Evolutionary conservation across 2,113 vertebrate genomes (phyloP).

Genomic region (Peromyscus polionotus): DNA sequence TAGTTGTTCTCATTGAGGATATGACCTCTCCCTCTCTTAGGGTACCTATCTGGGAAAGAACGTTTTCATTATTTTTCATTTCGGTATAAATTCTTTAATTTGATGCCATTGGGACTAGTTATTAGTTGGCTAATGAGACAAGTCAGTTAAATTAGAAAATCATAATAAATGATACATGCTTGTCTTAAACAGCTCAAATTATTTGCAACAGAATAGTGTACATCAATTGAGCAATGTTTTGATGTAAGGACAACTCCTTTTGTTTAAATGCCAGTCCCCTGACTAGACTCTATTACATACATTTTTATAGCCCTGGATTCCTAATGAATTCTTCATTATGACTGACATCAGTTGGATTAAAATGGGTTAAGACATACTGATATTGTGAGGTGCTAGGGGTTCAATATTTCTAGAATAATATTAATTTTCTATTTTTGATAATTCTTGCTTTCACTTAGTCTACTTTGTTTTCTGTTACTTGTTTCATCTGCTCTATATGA

Average conservation of each 20-base stretch:
- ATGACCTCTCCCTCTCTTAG: neutral
- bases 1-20: neutral
- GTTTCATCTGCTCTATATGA: neutral
- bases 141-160: neutral
- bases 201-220: neutral
- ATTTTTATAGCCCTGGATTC: neutral
- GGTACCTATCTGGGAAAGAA: neutral
- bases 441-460: neutral
- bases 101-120: neutral
- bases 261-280: neutral
- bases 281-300: neutral
- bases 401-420: conserved; percentile 17
- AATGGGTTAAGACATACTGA: neutral
- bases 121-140: neutral
- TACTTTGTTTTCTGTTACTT: neutral
- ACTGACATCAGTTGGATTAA: conserved; percentile 34
- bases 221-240: neutral
- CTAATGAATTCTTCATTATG: neutral
- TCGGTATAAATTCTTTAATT: neutral
- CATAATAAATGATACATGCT: neutral
- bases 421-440: neutral
- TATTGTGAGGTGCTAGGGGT: neutral
- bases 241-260: neutral
- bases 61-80: neutral
- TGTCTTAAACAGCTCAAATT: neutral